A percentile compares a stretch with the other conserved stretches of the same genome.
phyloP scores from a whole-genome alignment of 2,113 vertebrate species.

The Lutjanus erythropterus region DNA sequence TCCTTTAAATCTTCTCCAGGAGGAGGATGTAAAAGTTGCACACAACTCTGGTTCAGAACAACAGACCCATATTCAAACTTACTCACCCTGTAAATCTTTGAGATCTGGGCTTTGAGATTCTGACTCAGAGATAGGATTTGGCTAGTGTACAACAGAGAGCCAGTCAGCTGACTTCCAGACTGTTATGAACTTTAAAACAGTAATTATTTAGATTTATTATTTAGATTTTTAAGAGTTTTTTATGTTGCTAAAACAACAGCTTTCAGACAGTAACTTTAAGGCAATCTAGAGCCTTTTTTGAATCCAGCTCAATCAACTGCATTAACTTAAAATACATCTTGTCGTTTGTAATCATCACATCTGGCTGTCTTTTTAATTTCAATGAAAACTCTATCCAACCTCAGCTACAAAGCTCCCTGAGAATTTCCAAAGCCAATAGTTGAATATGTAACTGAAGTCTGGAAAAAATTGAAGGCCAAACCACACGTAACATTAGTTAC shows the following conservation, averaged over 20 bases:
- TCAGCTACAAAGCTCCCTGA: background rate
- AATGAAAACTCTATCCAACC: background rate
- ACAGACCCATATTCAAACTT: background rate
- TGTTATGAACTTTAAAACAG: constrained; percentile 16
- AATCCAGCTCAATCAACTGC: background rate
- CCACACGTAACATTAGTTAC: background rate
- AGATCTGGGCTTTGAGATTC: background rate
- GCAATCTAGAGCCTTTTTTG: background rate
- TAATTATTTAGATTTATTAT: no score
- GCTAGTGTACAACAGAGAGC: background rate
- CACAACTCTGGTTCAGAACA: constrained; percentile 1
- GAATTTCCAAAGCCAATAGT: background rate
- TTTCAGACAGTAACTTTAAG: background rate
- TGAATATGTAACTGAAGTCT: constrained; percentile 5
- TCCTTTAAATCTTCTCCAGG: background rate
- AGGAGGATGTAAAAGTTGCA: background rate
- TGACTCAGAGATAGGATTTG: constrained; percentile 6
- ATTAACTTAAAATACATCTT: background rate
- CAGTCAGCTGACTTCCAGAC: constrained; percentile 11
- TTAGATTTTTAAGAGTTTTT: background rate
- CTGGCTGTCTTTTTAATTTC: background rate
- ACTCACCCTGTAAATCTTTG: background rate
- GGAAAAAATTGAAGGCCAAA: background rate
- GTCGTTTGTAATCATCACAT: background rate
- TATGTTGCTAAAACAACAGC: background rate